phyloP scores from a whole-genome alignment of 2,113 vertebrate genomes.

The Orycteropus afer region DNA sequence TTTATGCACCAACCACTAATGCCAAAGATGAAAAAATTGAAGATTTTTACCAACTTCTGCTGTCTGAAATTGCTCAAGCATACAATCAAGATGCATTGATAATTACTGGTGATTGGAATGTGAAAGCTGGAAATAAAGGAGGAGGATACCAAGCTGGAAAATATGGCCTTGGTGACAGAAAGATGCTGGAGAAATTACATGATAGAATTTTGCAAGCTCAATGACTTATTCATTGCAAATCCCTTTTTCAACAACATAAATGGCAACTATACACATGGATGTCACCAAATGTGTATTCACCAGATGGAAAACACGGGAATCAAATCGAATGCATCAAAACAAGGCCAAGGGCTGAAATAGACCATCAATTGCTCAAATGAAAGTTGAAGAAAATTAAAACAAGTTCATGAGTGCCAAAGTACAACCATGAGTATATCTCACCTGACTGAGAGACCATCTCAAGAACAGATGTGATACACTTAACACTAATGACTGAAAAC shows the following conservation, averaged over 20 bases:
- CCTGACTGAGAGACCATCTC: neutral
- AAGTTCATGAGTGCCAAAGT: neutral
- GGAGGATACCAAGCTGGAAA: neutral
- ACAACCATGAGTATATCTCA: neutral
- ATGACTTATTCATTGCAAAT: neutral
- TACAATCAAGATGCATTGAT: neutral
- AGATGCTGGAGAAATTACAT: neutral
- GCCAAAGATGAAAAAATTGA: too few relatives aligned
- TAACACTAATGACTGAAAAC: neutral
- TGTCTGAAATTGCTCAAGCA: neutral
- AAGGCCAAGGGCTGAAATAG: neutral
- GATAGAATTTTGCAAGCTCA: neutral
- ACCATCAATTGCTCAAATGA: neutral
- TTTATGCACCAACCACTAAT: too few relatives aligned
- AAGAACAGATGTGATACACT: neutral
- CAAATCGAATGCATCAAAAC: neutral
- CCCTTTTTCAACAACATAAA: neutral
- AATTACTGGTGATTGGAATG: neutral
- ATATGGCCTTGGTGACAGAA: neutral
- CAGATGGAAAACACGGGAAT: neutral
- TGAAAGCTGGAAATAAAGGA: neutral
- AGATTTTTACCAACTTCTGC: neutral
- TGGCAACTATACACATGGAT: neutral
- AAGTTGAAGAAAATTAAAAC: neutral
- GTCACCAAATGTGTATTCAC: neutral